Conservation (phyloP, 2,888 invertebrate genomes). For the Galerucella pusilla region DNA sequence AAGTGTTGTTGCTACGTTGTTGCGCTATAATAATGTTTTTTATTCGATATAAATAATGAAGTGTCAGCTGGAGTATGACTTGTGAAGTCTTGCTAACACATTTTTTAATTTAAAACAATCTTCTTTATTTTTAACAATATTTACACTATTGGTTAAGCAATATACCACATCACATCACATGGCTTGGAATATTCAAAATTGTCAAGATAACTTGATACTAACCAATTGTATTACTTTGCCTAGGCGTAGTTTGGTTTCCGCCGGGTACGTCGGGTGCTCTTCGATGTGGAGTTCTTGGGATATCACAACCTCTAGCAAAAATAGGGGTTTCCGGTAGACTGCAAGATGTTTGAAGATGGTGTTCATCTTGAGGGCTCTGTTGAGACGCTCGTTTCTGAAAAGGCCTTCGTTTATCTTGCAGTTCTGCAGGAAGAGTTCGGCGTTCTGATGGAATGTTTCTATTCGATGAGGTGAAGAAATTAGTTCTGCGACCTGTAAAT, state of each 20-base stretch:
- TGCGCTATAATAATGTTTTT: no score
- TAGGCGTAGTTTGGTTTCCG: slow-evolving; percentile 70
- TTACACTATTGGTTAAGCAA: no score
- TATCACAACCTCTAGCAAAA: slow-evolving; percentile 82
- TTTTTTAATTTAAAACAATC: no score
- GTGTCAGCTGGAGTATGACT: no score
- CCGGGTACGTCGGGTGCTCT: slow-evolving; percentile 71
- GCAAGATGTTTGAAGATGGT: slow-evolving; percentile 82
- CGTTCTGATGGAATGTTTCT: slow-evolving; percentile 74
- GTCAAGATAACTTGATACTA: slow-evolving; percentile 53
- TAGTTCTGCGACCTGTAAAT: slow-evolving; percentile 52
- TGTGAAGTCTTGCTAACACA: no score
- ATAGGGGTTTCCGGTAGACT: slow-evolving; percentile 91
- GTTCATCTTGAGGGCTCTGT: slow-evolving; percentile 71
- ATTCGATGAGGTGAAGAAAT: slow-evolving; percentile 67
- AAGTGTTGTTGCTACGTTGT: no score
- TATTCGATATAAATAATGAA: no score
- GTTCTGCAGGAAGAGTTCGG: slow-evolving; percentile 78
- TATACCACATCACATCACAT: no score
- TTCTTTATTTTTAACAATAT: no score
- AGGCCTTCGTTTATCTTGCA: slow-evolving; percentile 55
- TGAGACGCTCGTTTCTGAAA: slow-evolving; percentile 66
- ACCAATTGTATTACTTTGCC: slow-evolving; percentile 72
- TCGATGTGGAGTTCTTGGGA: slow-evolving; percentile 84
- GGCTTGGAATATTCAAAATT: no score